These are phyloP conservation scores for Engraulis encrasicolus DNA, from an alignment of 2,113 vertebrate genomes.

Conservation along the genomic window DNA sequence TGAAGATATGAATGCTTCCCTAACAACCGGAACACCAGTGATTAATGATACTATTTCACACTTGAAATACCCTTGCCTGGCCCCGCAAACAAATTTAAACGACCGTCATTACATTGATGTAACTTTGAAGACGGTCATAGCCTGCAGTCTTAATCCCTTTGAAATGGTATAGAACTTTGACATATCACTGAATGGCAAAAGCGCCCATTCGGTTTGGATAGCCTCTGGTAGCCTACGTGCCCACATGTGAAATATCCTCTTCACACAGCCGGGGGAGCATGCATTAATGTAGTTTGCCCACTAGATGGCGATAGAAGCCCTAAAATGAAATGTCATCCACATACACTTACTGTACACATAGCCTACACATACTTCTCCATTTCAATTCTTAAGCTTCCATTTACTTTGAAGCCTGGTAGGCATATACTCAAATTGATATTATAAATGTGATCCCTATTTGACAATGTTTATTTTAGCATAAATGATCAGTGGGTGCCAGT, in stretches of 20 bases:
- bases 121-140: slow-evolving; percentile 11
- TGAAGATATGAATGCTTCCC: slow-evolving; percentile 30
- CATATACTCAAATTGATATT: not conserved
- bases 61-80: slow-evolving; percentile 16
- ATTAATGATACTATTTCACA: slow-evolving; percentile 31
- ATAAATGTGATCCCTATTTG: not conserved
- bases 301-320: slow-evolving; percentile 66
- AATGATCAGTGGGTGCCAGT: not conserved
- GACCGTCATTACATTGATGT: not conserved
- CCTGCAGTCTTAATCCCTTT: slow-evolving; percentile 18
- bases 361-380: not conserved
- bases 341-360: too few relatives aligned
- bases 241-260: not conserved
- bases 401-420: not conserved
- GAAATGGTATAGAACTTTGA: slow-evolving; percentile 5
- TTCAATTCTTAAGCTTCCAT: not conserved
- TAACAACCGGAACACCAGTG: slow-evolving; percentile 38
- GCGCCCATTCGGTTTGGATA: not conserved
- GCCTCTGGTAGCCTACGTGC: not conserved
- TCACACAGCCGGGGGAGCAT: not conserved
- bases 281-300: slow-evolving; percentile 48
- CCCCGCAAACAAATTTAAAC: slow-evolving; percentile 28
- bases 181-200: not conserved
- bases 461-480: not conserved
- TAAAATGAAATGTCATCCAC: not conserved